A percentile compares a stretch with the other conserved stretches of the same genome.
Conservation (phyloP, 2,113 vertebrate species). For the Cyprinodon variegatus region DNA sequence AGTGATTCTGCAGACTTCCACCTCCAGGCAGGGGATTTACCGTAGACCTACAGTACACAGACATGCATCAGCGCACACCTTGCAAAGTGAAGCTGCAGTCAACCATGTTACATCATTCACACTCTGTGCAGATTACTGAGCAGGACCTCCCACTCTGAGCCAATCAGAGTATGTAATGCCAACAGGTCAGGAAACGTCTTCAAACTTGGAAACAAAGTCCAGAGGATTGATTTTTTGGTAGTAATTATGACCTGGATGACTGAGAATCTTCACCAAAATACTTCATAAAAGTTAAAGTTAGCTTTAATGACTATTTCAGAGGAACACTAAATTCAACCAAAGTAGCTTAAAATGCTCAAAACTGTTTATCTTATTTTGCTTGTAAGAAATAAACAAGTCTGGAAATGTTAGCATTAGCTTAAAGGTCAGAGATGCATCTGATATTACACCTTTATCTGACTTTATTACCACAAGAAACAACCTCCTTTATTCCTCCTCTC, state of each 20-base stretch:
- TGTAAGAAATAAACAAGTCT: slow-evolving; percentile 5
- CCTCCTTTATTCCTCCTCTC: slow-evolving; percentile 18
- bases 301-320: no score
- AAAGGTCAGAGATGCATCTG: slow-evolving; percentile 22
- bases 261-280: no score
- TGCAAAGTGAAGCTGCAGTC: slow-evolving; percentile 3
- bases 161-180: neutral
- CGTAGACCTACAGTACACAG: neutral
- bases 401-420: slow-evolving; percentile 12
- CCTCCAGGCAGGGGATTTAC: slow-evolving; percentile 12
- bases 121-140: slow-evolving; percentile 7
- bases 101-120: slow-evolving; percentile 11
- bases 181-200: neutral
- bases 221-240: no score
- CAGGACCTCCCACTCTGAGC: neutral
- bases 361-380: neutral
- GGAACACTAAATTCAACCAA: no score
- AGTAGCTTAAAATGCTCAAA: neutral
- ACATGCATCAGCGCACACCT: slow-evolving; percentile 7
- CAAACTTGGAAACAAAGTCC: no score
- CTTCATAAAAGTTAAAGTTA: neutral
- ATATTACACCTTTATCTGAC: slow-evolving; percentile 40
- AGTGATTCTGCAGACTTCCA: neutral
- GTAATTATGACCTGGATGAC: no score
- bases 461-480: slow-evolving; percentile 52